These are phyloP conservation scores for Trichogramma evanescens DNA, from an alignment of 2,888 invertebrate species.

Conservation along the genomic window DNA sequence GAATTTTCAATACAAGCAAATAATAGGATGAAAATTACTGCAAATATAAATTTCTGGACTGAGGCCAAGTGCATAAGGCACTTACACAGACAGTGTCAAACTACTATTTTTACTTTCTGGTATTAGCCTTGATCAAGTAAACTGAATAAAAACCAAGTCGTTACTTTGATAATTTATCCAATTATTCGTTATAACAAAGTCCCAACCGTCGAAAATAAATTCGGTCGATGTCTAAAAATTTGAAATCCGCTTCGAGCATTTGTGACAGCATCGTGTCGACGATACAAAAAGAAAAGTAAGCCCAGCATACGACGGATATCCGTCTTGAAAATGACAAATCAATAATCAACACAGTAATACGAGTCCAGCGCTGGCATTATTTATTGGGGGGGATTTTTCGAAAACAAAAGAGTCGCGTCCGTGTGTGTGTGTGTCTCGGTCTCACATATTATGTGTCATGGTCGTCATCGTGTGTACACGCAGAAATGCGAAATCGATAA, in stretches of 20 bases:
- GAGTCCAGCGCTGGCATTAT: neutral
- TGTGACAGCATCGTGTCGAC: neutral
- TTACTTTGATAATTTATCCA: too few relatives aligned
- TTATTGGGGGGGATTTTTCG: too few relatives aligned
- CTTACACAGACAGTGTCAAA: conserved; percentile 12
- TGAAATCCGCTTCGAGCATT: neutral
- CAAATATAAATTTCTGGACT: conserved; percentile 22
- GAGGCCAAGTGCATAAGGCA: conserved; percentile 23
- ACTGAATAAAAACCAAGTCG: neutral
- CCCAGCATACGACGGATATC: neutral
- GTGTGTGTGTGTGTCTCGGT: neutral
- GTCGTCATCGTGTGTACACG: neutral
- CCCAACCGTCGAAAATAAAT: neutral
- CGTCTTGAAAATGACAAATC: neutral
- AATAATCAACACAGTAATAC: neutral
- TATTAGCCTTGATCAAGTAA: conserved; percentile 18
- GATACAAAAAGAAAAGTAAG: neutral
- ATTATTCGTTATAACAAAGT: too few relatives aligned
- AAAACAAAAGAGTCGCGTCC: neutral
- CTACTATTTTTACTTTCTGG: conserved; percentile 26
- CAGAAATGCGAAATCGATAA: neutral
- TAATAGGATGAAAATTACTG: conserved; percentile 11
- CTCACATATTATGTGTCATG: too few relatives aligned
- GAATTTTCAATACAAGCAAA: neutral
- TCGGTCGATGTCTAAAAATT: neutral